Evolutionary conservation across 2,888 invertebrate species (phyloP).

Genomic region (Corbicula japonica): DNA sequence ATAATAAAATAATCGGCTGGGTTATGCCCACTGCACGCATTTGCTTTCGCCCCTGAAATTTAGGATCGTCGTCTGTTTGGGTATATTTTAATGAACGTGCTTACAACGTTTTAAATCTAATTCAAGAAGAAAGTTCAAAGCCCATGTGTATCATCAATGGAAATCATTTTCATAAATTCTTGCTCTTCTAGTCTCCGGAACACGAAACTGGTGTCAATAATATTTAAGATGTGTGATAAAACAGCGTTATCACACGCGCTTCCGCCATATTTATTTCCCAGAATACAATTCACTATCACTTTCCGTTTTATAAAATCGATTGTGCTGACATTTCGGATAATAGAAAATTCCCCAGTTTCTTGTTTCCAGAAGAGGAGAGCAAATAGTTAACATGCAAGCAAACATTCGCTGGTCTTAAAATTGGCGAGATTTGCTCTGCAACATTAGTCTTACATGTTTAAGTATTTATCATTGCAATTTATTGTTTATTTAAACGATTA

Average conservation of each 20-base stretch:
- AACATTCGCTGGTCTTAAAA: slow-evolving; percentile 32
- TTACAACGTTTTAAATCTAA: too few relatives aligned
- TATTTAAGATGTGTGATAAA: slow-evolving; percentile 61
- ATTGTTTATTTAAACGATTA: too few relatives aligned
- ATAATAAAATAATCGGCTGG: too few relatives aligned
- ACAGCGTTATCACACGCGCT: slow-evolving; percentile 58
- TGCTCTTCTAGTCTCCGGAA: slow-evolving; percentile 12
- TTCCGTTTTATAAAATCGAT: slow-evolving; percentile 42
- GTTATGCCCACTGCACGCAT: too few relatives aligned
- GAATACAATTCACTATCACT: slow-evolving; percentile 59
- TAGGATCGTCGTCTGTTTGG: too few relatives aligned
- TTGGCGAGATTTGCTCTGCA: too few relatives aligned
- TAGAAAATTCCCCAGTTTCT: slow-evolving; percentile 53
- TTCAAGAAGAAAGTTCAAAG: too few relatives aligned
- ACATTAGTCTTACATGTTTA: too few relatives aligned
- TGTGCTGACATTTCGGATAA: slow-evolving; percentile 42
- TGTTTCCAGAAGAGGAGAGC: slow-evolving; percentile 22
- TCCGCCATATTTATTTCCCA: slow-evolving; percentile 56
- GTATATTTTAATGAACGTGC: too few relatives aligned
- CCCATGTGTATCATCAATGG: not conserved
- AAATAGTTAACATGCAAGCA: slow-evolving; percentile 24
- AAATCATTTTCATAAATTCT: slow-evolving; percentile 9
- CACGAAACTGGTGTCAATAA: slow-evolving; percentile 63
- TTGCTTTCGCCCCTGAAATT: too few relatives aligned
- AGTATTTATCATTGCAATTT: too few relatives aligned